Base-by-base conservation (phyloP, 2,113 vertebrate genomes). In the Dipodomys ordii region DNA sequence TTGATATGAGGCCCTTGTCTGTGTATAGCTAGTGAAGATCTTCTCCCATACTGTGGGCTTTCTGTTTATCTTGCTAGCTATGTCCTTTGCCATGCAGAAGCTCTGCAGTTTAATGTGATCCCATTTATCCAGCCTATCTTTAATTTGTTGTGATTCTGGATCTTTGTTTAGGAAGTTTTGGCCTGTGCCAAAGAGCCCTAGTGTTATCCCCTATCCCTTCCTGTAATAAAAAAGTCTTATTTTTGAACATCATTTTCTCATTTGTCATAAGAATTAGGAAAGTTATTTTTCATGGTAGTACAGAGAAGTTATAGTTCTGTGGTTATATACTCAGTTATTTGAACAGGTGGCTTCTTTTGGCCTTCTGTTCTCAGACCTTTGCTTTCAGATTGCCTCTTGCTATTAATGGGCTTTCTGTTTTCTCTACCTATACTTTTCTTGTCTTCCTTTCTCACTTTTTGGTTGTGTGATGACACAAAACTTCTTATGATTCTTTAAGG, bases 221-320 rank as follows among this genome's bases (percentile, higher is more conserved):
- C 53, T 57, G 15, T 57, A 57, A 57, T 18, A 57, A 57, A 57
- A 57, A 57, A 15, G 53, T 57, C 53, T 57, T 57, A 4, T 92
- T 76, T 76, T 77, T 76, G 57, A 93, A 83, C 18, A 82, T 87
- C 6, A 67, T 60, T 91, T 95, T 85, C 87, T 73, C 44, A 69
- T 53, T 94, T 94, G 46, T 91, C 87, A 89, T 93, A 62, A 68
- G 90, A 93, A 88, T 92, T 62, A 72, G 74, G 64, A 80, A 57
- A 90, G 44, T 65, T 87, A 64, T 90, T 96, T 94, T 92, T 83
- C n/a, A 82, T 86, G 88, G 76, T 64, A 88, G 16, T 85, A 57
- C 15, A 53, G 49, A 53, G 49, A 9, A 53, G 49, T 53, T 53
- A 13, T 11, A 53, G 53, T 18, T 57, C 53, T 16, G 53, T 49